These are phyloP conservation scores for Trochalopteron elliotii DNA, from an alignment of 2,113 vertebrate species.

Conservation along the genomic window DNA sequence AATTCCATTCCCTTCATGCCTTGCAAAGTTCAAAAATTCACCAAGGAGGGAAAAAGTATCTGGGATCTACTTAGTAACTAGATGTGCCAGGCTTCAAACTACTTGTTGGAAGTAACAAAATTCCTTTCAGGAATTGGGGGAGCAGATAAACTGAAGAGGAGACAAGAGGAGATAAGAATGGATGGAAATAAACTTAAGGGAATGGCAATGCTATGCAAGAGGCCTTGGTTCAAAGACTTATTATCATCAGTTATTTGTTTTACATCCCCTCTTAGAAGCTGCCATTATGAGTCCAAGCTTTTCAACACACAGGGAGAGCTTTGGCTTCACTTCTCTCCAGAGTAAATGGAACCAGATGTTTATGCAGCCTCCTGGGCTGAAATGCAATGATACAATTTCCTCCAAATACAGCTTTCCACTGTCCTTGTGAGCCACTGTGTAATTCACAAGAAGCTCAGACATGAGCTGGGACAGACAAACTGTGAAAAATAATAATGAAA, in stretches of 20 bases:
- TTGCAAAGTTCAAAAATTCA: background rate
- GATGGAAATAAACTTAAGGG: conserved; percentile 10
- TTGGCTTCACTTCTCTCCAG: background rate
- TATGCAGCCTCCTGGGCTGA: background rate
- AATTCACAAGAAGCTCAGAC: background rate
- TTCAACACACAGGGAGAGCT: background rate
- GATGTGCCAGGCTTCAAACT: background rate
- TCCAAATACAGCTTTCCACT: background rate
- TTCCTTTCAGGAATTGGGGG: background rate
- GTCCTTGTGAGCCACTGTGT: background rate
- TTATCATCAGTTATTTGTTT: conserved; percentile 4
- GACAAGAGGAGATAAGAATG: conserved; percentile 19
- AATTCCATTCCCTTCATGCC: background rate
- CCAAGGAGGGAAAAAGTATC: background rate
- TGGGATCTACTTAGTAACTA: background rate
- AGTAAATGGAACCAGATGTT: background rate
- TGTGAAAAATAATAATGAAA: background rate
- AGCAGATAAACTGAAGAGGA: background rate
- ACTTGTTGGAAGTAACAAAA: background rate
- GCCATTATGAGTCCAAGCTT: background rate
- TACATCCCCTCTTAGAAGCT: background rate
- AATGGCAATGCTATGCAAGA: background rate
- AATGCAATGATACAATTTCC: background rate
- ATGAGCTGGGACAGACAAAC: background rate
- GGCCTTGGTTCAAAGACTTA: conserved; percentile 3